Evolutionary conservation across 2,797 vertebrate species (phyloP), one percentile per base, ranked within the genome.

Genomic region (Octomys mimax): DNA sequence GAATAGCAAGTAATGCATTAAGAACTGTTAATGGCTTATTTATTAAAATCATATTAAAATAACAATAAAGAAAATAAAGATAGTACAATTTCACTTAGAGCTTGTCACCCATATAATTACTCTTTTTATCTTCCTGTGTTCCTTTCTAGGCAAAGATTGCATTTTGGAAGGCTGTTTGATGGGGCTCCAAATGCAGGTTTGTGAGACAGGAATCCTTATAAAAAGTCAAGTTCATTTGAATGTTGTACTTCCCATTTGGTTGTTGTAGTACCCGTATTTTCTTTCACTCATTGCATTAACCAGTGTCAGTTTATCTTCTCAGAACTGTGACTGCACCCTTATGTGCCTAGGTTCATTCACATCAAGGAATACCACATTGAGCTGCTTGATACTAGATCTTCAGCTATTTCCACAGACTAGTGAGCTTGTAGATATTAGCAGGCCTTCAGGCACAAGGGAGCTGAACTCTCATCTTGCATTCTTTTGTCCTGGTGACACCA

Each of bases 401-500:
- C 73, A 22, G 49, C 31, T 75, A 4, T 78, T 90, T 83, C 42
- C 49, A 66, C 13, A 71, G n/a, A 57, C 68, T 64, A 28, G 59
- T 77, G 75, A 91, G 52, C 80, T 79, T 52, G 59, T 77, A 39
- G 18, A 28, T 94, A 78, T 87, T 92, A 78, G 81, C 66, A 95
- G 64, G 36, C 24, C n/a, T 88, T 36, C 59, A 57, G n/a, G 81
- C 11, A 14, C 28, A 64, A 52, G 71, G 49, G 52, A 21, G 26
- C 21, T 77, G 73, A 52, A 10, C 52, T 52, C 31, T 81, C 26
- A 92, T 91, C 77, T 91, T 81, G 91, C 57, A 71, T 83, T 89
- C 46, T 61, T 93, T 8, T 89, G 62, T 89, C 39, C 49, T 92
- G 39, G 70, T 89, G 70, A 79, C 39, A 68, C 52, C 24, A 52